phyloP scores from a whole-genome alignment of 2,797 vertebrate species.

The Varecia variegata region DNA sequence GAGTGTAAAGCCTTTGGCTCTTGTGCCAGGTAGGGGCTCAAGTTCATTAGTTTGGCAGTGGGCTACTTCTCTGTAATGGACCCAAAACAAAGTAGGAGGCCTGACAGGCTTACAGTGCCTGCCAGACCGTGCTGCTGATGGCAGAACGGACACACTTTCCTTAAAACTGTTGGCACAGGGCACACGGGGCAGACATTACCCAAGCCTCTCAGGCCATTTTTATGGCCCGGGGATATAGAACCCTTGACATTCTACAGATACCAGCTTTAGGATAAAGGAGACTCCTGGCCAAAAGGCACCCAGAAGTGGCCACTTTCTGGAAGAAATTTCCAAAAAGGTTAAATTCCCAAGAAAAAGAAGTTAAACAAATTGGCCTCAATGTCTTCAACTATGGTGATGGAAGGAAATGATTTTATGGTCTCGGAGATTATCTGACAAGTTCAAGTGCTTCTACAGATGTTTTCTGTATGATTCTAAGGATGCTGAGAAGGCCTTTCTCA shows the following conservation, averaged over 20 bases:
- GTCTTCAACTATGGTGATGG: background rate
- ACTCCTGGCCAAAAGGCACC: background rate
- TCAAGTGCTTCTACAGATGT: background rate
- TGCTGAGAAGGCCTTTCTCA: background rate
- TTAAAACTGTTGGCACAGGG: background rate
- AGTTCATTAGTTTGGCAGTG: background rate
- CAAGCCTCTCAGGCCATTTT: background rate
- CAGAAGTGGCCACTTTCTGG: background rate
- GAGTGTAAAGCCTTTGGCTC: background rate
- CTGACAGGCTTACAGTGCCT: background rate
- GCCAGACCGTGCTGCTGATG: background rate
- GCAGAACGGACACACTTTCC: background rate
- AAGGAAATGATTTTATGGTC: background rate
- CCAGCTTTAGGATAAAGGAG: background rate
- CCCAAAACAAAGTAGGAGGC: background rate
- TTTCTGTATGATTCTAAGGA: background rate
- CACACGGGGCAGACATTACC: background rate
- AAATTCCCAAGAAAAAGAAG: background rate
- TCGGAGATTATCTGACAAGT: background rate
- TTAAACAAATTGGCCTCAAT: background rate
- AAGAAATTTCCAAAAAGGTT: background rate
- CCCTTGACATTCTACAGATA: background rate
- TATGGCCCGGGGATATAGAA: background rate
- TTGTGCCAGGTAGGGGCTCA: background rate
- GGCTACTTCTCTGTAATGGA: background rate